Base-by-base conservation (phyloP, 2,797 vertebrate species). In the Neopelma chrysocephalum region DNA sequence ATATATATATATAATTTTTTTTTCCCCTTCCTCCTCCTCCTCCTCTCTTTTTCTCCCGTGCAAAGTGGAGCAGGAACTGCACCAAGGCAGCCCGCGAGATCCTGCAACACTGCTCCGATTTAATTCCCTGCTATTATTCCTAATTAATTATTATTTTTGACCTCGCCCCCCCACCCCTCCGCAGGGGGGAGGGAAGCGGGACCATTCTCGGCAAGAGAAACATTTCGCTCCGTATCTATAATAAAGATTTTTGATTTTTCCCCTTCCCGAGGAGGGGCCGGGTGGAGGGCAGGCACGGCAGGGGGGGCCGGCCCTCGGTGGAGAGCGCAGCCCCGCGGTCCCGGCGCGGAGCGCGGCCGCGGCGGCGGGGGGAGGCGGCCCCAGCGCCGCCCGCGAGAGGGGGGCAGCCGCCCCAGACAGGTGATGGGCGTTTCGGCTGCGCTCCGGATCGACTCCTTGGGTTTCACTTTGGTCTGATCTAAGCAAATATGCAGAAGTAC, bases 401-500 rank as follows among this genome's bases (percentile, higher is more conserved):
- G 94, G 94, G 92, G 90, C 96, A 97, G 91, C 95, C 93, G 86
- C 89, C 93, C 95, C 97, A 97, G 96, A 96, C 98, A 98, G 98
- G 98, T 98, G 98, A 98, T 97, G 97, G 96, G 97, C 96, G 97
- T 97, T 93, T 98, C 98, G 98, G 98, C 94, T 97, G 98, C 97
- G 97, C 97, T 96, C 97, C 96, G 96, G 97, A 85, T 83, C 95
- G 97, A 98, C 97, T 96, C 94, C 93, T 93, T 91, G 97, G 98
- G 97, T 98, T 98, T 98, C 97, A 97, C 97, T 97, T 96, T 98
- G 97, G 94, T 95, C 95, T 97, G 95, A 98, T 96, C 97, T 97
- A 97, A 98, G 91, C 96, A 96, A 96, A 96, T 97, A 98, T 97
- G 98, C 97, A 98, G 97, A 96, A 97, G 97, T 97, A 98, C 97